These are phyloP conservation scores for Anisognathus igniventris DNA, from an alignment of 2,797 vertebrate species.

Conservation along the genomic window DNA sequence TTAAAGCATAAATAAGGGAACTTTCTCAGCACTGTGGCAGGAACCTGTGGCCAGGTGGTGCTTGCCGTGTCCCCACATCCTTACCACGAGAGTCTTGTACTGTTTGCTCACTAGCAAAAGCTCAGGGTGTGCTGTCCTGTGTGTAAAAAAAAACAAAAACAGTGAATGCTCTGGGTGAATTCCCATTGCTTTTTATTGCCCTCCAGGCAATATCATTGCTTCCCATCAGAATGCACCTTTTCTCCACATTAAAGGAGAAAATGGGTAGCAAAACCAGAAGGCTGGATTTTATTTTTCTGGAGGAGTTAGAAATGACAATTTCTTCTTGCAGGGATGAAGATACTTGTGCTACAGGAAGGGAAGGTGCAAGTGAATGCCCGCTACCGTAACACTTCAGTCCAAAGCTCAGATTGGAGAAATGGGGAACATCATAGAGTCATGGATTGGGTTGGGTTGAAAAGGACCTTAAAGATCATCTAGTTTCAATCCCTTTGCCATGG, in stretches of 20 bases:
- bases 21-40: neutral
- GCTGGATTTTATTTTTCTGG: neutral
- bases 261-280: neutral
- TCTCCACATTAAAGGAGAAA: neutral
- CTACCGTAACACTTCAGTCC: neutral
- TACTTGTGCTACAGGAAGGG: neutral
- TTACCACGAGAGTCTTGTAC: rapidly evolving
- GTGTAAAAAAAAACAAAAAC: neutral
- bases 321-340: neutral
- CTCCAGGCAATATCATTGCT: neutral
- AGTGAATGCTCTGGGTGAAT: neutral
- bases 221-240: neutral
- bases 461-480: neutral
- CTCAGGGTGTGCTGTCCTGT: neutral
- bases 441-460: neutral
- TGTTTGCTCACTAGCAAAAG: neutral
- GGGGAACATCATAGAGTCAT: rapidly evolving
- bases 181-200: neutral
- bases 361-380: neutral
- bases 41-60: neutral
- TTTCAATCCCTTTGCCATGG: neutral
- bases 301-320: neutral
- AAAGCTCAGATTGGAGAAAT: neutral
- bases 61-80: neutral
- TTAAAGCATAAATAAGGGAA: constrained; percentile 10